phyloP scores from a whole-genome alignment of 2,113 vertebrate genomes.

The Cichladusa arquata region DNA sequence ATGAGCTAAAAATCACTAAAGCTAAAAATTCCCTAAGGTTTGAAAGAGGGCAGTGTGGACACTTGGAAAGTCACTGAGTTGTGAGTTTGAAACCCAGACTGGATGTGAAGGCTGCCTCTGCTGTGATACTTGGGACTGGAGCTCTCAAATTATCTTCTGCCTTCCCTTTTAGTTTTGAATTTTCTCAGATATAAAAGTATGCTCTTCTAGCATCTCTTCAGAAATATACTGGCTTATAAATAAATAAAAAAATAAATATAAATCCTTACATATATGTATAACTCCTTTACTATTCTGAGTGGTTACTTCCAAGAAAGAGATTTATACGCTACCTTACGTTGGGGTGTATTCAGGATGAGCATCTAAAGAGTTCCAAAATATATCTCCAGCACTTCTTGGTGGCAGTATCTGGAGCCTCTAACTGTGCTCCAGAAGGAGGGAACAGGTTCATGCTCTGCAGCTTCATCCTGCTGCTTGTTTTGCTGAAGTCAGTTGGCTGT shows the following conservation, averaged over 20 bases:
- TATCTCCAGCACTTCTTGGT: neutral
- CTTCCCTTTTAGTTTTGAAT: neutral
- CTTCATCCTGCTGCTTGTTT: neutral
- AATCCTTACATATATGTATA: neutral
- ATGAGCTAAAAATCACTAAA: neutral
- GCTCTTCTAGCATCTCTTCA: neutral
- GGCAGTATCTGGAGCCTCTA: neutral
- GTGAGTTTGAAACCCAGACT: neutral
- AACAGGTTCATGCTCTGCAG: neutral
- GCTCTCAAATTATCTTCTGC: neutral
- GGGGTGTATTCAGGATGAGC: neutral
- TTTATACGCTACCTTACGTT: neutral
- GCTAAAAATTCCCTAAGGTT: neutral
- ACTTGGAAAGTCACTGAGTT: neutral
- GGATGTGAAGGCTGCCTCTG: neutral
- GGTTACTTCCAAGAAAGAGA: neutral
- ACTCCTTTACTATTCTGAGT: neutral
- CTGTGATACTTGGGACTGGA: neutral
- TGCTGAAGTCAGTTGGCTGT: neutral
- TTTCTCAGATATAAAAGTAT: neutral
- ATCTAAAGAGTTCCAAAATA: neutral
- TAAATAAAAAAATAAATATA: too few species aligned
- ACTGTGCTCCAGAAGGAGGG: neutral
- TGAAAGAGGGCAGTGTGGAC: neutral
- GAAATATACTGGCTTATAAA: neutral